phyloP scores from a whole-genome alignment of 35 echinoderm and acorn worm species.

The Patiria miniata region DNA sequence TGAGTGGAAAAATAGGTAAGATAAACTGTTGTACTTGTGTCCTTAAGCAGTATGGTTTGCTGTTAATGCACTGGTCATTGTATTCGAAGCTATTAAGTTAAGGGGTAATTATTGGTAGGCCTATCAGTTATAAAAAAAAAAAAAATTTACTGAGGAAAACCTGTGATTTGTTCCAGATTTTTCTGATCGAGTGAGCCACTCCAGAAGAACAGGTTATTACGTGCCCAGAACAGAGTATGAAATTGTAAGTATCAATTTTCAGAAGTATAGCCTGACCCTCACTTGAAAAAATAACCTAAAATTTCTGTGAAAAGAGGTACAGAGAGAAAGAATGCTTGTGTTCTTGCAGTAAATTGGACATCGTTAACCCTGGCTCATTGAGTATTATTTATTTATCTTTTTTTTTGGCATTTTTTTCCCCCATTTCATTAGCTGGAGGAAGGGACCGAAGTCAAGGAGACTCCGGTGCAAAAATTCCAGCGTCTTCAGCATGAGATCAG shows the following conservation, averaged over 20 bases:
- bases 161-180: conserved; percentile 73
- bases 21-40: not conserved
- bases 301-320: no score
- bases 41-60: no score
- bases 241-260: conserved; percentile 67
- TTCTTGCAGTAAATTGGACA: no score
- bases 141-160: not conserved
- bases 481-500: conserved; percentile 95
- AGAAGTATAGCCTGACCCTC: no score
- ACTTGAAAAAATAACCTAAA: no score
- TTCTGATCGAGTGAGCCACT: conserved; percentile 81
- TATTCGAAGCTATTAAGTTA: not conserved
- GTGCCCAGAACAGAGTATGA: conserved; percentile 95
- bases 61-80: no score
- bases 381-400: no score
- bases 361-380: no score
- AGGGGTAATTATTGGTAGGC: no score
- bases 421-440: conserved; percentile 64
- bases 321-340: no score
- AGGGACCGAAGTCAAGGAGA: conserved; percentile 64
- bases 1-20: conserved; percentile 76
- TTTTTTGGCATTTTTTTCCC: no score
- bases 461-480: conserved; percentile 93
- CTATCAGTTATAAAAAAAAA: no score
- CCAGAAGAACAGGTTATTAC: conserved; percentile 87